A percentile compares a stretch with the other conserved stretches of the same genome.
phyloP scores from a whole-genome alignment of 2,113 vertebrate genomes.

The Holacanthus passer region DNA sequence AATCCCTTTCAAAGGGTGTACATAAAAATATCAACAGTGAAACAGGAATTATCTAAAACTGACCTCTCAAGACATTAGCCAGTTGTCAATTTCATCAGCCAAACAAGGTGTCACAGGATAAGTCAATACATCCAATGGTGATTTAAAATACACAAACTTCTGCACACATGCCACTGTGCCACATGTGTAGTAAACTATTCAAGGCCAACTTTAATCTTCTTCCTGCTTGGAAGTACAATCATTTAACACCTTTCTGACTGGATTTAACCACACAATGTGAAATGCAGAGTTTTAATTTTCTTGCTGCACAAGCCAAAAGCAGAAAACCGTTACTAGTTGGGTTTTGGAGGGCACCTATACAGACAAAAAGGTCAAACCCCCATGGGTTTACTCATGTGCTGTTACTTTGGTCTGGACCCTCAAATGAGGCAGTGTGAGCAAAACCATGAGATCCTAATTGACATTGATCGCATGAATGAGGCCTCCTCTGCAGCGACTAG shows the following conservation, averaged over 20 bases:
- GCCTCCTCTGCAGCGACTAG: not conserved
- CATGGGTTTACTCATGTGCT: not conserved
- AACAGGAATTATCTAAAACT: not conserved
- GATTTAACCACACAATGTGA: not conserved
- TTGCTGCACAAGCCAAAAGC: not conserved
- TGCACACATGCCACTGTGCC: not conserved
- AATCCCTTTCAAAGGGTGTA: not conserved
- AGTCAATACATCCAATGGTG: not conserved
- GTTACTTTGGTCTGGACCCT: not conserved
- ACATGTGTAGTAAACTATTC: not conserved
- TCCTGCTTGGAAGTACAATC: no score
- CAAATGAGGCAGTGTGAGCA: not conserved
- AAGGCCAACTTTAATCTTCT: not conserved
- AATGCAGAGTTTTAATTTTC: not conserved
- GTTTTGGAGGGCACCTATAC: not conserved
- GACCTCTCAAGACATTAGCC: not conserved
- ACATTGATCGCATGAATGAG: constrained; percentile 36
- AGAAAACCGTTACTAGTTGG: not conserved
- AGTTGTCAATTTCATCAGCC: not conserved
- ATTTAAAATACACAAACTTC: not conserved
- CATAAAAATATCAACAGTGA: not conserved
- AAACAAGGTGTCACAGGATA: not conserved
- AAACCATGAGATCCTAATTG: constrained; percentile 11
- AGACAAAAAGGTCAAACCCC: not conserved
- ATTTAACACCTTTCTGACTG: not conserved